phyloP scores from a whole-genome alignment of 1,140 invertebrate species.

The Sminthurides bifidus region DNA sequence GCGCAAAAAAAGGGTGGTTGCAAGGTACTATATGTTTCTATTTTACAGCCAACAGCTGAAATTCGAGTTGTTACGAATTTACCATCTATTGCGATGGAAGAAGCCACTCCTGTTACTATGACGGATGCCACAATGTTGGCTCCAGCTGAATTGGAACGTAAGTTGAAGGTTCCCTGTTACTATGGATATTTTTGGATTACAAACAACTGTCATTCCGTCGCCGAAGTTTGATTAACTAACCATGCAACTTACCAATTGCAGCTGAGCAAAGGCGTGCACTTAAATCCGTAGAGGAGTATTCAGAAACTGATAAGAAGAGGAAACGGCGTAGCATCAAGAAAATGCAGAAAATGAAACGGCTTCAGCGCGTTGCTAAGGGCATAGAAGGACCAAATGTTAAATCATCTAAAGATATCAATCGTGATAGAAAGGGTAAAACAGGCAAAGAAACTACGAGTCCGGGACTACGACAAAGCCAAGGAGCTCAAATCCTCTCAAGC shows the following conservation, averaged over 20 bases:
- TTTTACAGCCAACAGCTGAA: conserved; percentile 60
- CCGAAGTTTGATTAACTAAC: too few relatives aligned
- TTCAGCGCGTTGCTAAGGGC: conserved; percentile 44
- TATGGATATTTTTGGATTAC: too few relatives aligned
- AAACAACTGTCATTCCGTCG: too few relatives aligned
- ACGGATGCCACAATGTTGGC: conserved; percentile 77
- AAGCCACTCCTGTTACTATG: conserved; percentile 77
- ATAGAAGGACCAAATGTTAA: conserved; percentile 46
- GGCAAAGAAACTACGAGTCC: conserved; percentile 43
- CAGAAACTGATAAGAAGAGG: conserved; percentile 75
- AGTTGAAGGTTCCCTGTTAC: too few relatives aligned
- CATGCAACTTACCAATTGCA: conserved; percentile 35
- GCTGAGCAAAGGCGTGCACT: conserved; percentile 63
- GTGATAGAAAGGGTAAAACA: conserved; percentile 47
- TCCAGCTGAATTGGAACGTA: conserved; percentile 91
- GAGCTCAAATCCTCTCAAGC: conserved; percentile 62
- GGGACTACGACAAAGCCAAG: conserved; percentile 35
- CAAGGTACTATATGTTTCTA: conserved; percentile 14
- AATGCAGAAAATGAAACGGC: conserved; percentile 48
- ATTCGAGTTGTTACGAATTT: conserved; percentile 82
- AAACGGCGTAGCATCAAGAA: conserved; percentile 77
- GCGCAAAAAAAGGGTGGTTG: neutral
- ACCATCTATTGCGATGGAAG: conserved; percentile 84
- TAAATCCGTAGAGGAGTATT: conserved; percentile 66
- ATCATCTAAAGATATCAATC: conserved; percentile 30